Evolutionary conservation across 2,797 vertebrate genomes (phyloP).

Genomic region (Cuculus canorus): DNA sequence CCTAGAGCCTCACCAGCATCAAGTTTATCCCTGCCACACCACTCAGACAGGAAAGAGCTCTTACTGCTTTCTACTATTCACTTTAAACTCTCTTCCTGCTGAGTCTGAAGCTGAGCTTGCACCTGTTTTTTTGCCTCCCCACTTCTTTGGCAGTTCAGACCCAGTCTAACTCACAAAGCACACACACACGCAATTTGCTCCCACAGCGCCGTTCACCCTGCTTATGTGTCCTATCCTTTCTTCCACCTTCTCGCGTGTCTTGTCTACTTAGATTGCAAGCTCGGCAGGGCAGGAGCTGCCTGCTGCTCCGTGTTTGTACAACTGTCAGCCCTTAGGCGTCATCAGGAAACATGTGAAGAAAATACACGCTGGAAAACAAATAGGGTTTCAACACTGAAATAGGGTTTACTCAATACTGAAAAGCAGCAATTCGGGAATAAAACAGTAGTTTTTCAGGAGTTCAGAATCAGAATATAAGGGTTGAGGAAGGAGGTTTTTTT

Average conservation of each 20-base stretch:
- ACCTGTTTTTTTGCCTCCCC: not conserved
- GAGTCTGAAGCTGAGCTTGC: not conserved
- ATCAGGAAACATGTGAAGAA: not conserved
- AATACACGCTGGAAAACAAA: not conserved
- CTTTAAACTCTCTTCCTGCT: not conserved
- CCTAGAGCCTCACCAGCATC: not conserved
- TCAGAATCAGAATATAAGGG: not conserved
- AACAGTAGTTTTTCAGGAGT: not conserved
- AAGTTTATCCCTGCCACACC: not conserved
- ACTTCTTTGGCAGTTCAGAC: not conserved
- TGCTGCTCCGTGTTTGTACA: not conserved
- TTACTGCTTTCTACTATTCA: not conserved
- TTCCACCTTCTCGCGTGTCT: not conserved
- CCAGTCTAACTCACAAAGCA: not conserved
- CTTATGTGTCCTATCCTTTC: too few species aligned
- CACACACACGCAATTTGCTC: not conserved
- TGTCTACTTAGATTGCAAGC: not conserved
- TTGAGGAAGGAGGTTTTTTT: not conserved
- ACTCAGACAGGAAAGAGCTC: not conserved
- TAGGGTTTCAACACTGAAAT: not conserved
- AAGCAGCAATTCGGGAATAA: not conserved
- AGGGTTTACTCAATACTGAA: not conserved
- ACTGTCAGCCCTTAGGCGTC: not conserved
- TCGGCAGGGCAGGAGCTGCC: not conserved
- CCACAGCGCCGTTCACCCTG: rapidly evolving